Evolutionary conservation across 2,888 invertebrate species (phyloP), one percentile per base, ranked within the genome.

Genomic region (Craniophora ligustri): DNA sequence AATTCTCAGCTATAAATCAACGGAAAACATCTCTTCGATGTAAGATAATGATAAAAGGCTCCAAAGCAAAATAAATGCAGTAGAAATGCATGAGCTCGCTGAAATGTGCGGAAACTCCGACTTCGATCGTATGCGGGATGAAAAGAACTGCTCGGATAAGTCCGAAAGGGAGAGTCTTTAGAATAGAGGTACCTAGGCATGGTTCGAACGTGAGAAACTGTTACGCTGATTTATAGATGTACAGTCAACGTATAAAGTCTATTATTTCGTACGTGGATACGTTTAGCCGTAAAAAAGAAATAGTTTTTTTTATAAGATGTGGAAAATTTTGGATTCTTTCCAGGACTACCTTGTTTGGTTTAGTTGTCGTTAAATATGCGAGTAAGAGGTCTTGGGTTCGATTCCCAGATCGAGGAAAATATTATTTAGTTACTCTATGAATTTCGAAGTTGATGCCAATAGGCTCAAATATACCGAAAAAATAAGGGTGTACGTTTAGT

Each of bases 121-220:
- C 50, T 60, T 46, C 57, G 56, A 74, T 71, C 72, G 71, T 31
- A 71, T 39, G 39, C 32, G 41, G 40, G 62, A 71, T 71, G 63
- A 62, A 59, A 48, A 71, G 59, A 66, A 62, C 26, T 44, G 51
- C 51, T 55, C 58, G 40, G 44, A 71, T 74, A 45, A 42, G 16
- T 67, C 32, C 49, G 62, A 74, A 71, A 74, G 51, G 39, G 72
- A 71, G 57, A 71, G 53, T 59, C 54, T 16, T 16, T 34, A 57
- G 54, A 19, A 51, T 67, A 42, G 62, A 48, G 54, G 47, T 59
- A n/a, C n/a, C n/a, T n/a, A 61, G 57, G 15, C 36, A 62, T 51
- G 57, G 16, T 16, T 44, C 18, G 44, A 32, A 28, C 38, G 10
- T 30, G 26, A 40, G 5, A 23, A 35, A 40, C 31, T 48, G 6